Evolutionary conservation across 2,113 vertebrate genomes (phyloP).

Genomic region (Triplophysa dalaica): DNA sequence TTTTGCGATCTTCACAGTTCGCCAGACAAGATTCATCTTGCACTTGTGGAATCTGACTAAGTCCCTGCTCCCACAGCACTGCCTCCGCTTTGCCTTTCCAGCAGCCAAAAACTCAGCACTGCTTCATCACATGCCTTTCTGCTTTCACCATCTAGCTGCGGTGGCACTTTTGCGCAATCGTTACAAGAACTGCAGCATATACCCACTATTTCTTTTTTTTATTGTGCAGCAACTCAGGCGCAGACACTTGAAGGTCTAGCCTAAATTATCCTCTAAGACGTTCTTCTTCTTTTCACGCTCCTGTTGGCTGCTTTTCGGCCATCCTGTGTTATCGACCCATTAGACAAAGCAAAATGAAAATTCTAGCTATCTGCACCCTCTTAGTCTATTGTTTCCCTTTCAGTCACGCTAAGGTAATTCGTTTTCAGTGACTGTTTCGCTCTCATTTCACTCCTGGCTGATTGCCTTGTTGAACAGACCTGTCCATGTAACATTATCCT

Average conservation of each 20-base stretch:
- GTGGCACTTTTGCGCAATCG: conserved; percentile 12
- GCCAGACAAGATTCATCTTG: conserved; percentile 46
- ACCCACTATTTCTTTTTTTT: not conserved
- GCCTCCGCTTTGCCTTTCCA: conserved; percentile 30
- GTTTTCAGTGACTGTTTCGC: conserved; percentile 37
- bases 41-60: conserved; percentile 44
- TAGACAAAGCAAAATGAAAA: conserved; percentile 36
- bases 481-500: conserved; percentile 41
- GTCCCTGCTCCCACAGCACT: conserved; percentile 17
- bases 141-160: conserved; percentile 5
- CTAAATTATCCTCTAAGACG: conserved; percentile 18
- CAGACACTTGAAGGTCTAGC: conserved; percentile 5
- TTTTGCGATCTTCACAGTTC: conserved; percentile 36
- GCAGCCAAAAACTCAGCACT: conserved; percentile 12
- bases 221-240: not conserved
- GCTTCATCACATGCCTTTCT: conserved; percentile 20
- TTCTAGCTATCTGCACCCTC: conserved; percentile 38
- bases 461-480: conserved; percentile 43
- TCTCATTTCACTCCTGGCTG: conserved; percentile 34
- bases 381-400: conserved; percentile 48
- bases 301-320: conserved; percentile 29
- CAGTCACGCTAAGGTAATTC: conserved; percentile 26
- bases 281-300: conserved; percentile 31
- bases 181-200: conserved; percentile 19
- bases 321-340: conserved; percentile 28